A percentile compares a stretch with the other conserved stretches of the same genome.
These are phyloP conservation scores for Scolopax rusticola DNA, from an alignment of 2,797 vertebrate species.

Conservation along the genomic window DNA sequence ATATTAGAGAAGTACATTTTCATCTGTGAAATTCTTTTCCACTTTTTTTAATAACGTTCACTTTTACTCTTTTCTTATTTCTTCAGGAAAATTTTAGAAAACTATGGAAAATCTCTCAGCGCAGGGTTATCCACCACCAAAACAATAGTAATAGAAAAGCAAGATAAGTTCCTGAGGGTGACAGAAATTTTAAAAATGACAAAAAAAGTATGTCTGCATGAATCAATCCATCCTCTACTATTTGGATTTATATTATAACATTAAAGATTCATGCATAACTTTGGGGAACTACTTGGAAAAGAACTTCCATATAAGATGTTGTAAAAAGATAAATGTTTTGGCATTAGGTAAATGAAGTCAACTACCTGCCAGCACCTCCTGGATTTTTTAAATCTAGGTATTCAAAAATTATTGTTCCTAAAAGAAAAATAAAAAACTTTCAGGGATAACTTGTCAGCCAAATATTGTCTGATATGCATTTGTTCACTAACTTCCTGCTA, in stretches of 20 bases:
- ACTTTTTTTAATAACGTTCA: not conserved
- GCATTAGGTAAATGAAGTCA: not conserved
- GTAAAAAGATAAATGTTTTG: not conserved
- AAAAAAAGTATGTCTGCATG: rapidly evolving
- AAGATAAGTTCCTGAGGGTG: not conserved
- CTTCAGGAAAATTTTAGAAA: not conserved
- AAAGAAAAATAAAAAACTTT: not conserved
- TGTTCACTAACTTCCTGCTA: not conserved
- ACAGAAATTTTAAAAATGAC: not conserved
- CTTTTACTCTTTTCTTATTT: not conserved
- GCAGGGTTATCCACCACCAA: not conserved
- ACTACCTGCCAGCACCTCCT: not conserved
- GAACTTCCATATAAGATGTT: not conserved
- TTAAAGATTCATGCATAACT: not conserved
- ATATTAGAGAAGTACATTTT: not conserved
- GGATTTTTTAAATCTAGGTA: not conserved
- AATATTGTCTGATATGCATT: not conserved
- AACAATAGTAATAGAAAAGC: not conserved
- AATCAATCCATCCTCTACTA: rapidly evolving
- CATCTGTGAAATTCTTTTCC: not conserved
- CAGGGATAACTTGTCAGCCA: not conserved
- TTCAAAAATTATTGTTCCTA: not conserved
- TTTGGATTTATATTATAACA: not conserved
- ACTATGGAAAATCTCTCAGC: not conserved
- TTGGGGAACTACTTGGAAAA: not conserved